Base-by-base conservation (phyloP, 2,888 invertebrate genomes). In the Chloroclystis v-ata region DNA sequence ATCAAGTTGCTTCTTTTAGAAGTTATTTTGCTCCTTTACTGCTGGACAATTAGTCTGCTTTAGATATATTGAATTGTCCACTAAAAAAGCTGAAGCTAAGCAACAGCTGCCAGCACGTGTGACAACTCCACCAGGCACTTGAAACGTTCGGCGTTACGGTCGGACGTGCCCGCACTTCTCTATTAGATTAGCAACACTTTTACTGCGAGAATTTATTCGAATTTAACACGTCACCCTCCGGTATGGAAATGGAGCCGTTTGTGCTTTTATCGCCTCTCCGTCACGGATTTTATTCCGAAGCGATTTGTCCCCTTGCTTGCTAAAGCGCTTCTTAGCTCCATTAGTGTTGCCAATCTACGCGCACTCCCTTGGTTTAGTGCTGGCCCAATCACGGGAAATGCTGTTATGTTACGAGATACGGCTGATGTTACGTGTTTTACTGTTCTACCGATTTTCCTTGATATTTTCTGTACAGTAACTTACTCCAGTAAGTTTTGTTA, bases 121-220 rank as follows among this genome's bases (percentile, higher is more conserved):
- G 39, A 29, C 12, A 29, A 30, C 25, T 41, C 25, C 13, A 40
- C 43, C 45, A 47, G 58, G 50, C 58, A 57, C 63, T 57, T 56
- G 56, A 57, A 59, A 52, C 60, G 64, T 56, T 55, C 56, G 63
- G 63, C 74, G 70, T 78, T 81, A 80, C 71, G 62, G 62, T 50
- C 47, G 63, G 60, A 83, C 85, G 85, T 85, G 85, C 70, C 67
- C 72, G 69, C 63, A 77, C 75, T 83, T 46, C 67, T 45, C 54
- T 65, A 74, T 67, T 52, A 63, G 63, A 72, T 70, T 70, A 72
- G 66, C 60, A 66, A 69, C 67, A 68, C 63, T 75, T 66, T 67
- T 72, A 72, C 66, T 57, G 59, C 47, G 54, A 55, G 63, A 69
- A 67, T 72, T 58, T 69, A 72, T 72, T 72, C 65, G 54, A 57